Evolutionary conservation across 2,797 vertebrate species (phyloP).

Genomic region (Periparus ater): DNA sequence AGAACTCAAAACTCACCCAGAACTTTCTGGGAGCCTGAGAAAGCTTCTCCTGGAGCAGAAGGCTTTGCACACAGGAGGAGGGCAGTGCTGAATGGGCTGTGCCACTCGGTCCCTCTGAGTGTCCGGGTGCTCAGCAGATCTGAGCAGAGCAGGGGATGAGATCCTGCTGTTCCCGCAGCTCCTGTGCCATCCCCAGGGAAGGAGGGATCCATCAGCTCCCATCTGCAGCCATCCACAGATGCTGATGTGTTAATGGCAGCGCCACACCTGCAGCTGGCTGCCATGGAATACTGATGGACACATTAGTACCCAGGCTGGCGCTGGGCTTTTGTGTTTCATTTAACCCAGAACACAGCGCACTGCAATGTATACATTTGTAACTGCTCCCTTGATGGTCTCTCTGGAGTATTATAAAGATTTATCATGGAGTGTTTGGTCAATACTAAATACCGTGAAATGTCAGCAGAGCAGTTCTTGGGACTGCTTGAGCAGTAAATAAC

Average conservation of each 20-base stretch:
- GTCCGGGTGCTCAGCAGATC: neutral
- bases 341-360: conserved; percentile 58
- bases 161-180: rapidly evolving
- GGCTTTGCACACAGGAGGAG: rapidly evolving
- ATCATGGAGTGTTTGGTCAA: conserved; percentile 67
- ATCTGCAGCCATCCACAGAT: neutral
- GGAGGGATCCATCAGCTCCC: neutral
- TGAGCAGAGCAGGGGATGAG: neutral
- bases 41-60: neutral
- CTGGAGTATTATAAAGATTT: conserved; percentile 69
- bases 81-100: rapidly evolving
- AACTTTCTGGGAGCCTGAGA: neutral
- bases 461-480: conserved; percentile 61
- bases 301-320: conserved; percentile 37
- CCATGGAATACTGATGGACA: conserved; percentile 44
- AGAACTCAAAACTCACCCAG: neutral
- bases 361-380: conserved; percentile 68
- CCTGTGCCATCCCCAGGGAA: neutral
- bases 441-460: conserved; percentile 71
- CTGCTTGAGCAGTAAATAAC: conserved; percentile 66
- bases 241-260: conserved; percentile 34
- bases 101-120: neutral
- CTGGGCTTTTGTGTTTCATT: conserved; percentile 55
- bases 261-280: conserved; percentile 20
- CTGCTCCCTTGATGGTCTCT: conserved; percentile 61